Evolutionary conservation across 2,797 vertebrate genomes (phyloP).

Genomic region (Cyclura pinguis): DNA sequence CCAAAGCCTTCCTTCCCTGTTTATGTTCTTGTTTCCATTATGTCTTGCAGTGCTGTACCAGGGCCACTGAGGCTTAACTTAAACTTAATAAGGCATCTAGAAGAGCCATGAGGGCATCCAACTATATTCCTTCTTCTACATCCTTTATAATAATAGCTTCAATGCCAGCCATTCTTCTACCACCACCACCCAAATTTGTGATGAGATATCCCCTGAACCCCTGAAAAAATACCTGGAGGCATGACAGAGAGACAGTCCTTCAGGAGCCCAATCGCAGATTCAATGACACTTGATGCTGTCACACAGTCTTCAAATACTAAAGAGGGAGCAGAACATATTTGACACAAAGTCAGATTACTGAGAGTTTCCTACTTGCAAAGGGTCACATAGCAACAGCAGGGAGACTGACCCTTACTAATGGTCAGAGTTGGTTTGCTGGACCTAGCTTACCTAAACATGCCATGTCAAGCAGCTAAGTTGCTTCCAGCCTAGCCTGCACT

Average conservation of each 20-base stretch:
- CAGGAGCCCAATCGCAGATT: constrained; percentile 89
- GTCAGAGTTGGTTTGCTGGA: background rate
- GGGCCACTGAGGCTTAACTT: background rate
- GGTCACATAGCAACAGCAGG: too few species aligned
- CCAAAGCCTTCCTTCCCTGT: background rate
- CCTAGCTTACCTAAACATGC: background rate
- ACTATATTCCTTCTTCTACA: background rate
- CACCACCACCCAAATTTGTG: too few species aligned
- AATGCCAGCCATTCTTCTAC: background rate
- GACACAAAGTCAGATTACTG: background rate
- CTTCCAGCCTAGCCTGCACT: background rate
- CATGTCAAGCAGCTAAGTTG: background rate
- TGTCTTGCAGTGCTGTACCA: background rate
- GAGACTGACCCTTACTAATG: background rate
- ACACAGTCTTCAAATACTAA: constrained; percentile 90
- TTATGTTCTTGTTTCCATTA: background rate
- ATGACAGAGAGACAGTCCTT: constrained; percentile 90
- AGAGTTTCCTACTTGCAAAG: background rate
- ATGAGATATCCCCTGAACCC: background rate
- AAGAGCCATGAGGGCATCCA: background rate
- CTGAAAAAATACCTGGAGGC: constrained; percentile 87
- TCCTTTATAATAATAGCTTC: background rate
- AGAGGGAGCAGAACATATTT: background rate
- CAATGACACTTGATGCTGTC: constrained; percentile 87
- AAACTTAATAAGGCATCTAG: background rate